Conservation (phyloP, 2,888 invertebrate genomes). For the Agrotis ipsilon region DNA sequence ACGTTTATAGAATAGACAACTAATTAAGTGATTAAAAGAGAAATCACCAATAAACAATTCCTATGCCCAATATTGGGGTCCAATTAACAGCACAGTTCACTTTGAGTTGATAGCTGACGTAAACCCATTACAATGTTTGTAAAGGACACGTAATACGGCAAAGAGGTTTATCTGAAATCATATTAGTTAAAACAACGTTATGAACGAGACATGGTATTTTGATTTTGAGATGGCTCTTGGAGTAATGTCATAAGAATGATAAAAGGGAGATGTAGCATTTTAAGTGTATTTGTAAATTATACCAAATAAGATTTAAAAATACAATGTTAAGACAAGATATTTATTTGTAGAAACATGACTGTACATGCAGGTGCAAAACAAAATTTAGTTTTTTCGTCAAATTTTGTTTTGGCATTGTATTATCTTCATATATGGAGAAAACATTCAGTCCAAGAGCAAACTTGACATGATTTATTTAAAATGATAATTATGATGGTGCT, state of each 20-base stretch:
- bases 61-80: neutral
- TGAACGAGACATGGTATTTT: constrained; percentile 15
- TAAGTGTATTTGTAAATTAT: constrained; percentile 10
- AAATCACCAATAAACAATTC: neutral
- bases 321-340: too few relatives aligned
- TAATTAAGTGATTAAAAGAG: neutral
- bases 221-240: constrained; percentile 26
- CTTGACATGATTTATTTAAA: too few relatives aligned
- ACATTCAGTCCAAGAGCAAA: too few relatives aligned
- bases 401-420: neutral
- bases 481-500: too few relatives aligned
- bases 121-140: constrained; percentile 50
- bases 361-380: too few relatives aligned
- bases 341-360: too few relatives aligned
- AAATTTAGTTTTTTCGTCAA: neutral
- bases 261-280: constrained; percentile 14
- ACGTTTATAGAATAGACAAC: neutral
- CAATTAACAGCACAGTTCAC: constrained; percentile 37
- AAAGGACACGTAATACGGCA: constrained; percentile 43
- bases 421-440: neutral
- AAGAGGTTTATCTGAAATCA: constrained; percentile 53
- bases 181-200: constrained; percentile 50
- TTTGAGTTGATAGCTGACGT: constrained; percentile 32
- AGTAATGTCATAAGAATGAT: constrained; percentile 39
- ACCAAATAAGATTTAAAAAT: too few relatives aligned